Conservation (phyloP, 2,113 vertebrate genomes). For the Cisticola juncidis region DNA sequence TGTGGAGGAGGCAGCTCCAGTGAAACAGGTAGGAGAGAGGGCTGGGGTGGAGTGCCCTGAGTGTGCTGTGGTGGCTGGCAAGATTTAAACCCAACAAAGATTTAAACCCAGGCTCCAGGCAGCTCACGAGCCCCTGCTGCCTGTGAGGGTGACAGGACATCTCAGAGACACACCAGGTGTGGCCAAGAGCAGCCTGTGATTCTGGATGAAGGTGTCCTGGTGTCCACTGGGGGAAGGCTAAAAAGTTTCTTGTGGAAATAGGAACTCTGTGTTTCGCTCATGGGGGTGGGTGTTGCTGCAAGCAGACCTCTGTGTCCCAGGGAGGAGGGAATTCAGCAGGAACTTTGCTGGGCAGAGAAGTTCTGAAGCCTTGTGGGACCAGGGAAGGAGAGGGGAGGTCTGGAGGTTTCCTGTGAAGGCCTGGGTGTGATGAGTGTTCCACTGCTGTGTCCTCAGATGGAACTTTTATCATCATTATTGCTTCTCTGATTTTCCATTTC, state of each 20-base stretch:
- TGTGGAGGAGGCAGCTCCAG: constrained; percentile 37
- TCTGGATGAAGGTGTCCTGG: not conserved
- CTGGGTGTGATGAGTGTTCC: not conserved
- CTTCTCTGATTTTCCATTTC: not conserved
- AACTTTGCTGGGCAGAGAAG: not conserved
- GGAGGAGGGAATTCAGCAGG: not conserved
- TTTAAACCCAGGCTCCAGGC: not conserved
- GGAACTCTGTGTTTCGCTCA: not conserved
- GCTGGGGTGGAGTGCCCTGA: not conserved
- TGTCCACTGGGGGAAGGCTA: not conserved
- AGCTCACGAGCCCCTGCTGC: not conserved
- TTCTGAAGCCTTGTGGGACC: not conserved
- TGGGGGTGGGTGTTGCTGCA: not conserved
- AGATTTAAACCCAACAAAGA: not conserved
- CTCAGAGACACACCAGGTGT: not conserved
- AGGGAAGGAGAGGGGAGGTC: not conserved
- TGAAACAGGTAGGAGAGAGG: not conserved
- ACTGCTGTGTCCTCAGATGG: not conserved
- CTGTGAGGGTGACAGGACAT: not conserved
- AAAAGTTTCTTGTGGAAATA: not conserved
- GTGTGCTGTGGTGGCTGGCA: fast-evolving
- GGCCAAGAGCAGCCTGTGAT: not conserved
- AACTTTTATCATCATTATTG: fast-evolving
- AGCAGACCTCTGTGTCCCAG: not conserved
- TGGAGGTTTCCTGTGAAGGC: not conserved